Evolutionary conservation across 2,797 vertebrate species (phyloP).

Genomic region (Myotis myotis): DNA sequence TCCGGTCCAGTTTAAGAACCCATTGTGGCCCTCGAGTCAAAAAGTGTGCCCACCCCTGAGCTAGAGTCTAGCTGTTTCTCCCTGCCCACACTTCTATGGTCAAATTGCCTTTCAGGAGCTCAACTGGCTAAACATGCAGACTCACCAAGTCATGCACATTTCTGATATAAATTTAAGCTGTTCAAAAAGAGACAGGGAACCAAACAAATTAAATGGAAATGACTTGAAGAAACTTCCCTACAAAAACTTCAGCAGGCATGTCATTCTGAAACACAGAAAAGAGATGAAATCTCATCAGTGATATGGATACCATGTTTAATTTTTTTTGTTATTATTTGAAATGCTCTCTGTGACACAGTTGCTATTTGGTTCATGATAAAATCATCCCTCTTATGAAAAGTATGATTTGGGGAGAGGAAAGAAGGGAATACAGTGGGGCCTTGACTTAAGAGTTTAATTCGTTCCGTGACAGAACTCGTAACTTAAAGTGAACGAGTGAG

Average conservation of each 20-base stretch:
- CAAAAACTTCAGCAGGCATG: neutral
- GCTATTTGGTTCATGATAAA: conserved; percentile 19
- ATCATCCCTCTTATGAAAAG: conserved; percentile 3
- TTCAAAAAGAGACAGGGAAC: neutral
- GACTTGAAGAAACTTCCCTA: neutral
- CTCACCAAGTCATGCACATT: neutral
- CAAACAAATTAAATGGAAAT: neutral
- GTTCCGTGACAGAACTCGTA: no score
- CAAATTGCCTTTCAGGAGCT: neutral
- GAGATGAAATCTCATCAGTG: neutral
- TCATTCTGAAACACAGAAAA: neutral
- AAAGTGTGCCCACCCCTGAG: no score
- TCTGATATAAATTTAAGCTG: neutral
- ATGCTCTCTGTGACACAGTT: neutral
- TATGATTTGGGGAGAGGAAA: neutral
- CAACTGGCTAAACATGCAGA: neutral
- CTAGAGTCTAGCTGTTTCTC: neutral
- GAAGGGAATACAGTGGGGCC: neutral
- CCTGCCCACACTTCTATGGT: neutral
- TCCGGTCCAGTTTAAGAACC: no score
- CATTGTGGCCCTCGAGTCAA: no score
- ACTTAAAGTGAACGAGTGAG: no score
- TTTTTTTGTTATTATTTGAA: neutral
- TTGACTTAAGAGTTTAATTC: no score
- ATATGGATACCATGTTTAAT: neutral